Percentiles rank a stretch among this genome's conserved stretches.
These are phyloP conservation scores for Arion vulgaris DNA, from an alignment of 1,140 invertebrate genomes.

Conservation along the genomic window DNA sequence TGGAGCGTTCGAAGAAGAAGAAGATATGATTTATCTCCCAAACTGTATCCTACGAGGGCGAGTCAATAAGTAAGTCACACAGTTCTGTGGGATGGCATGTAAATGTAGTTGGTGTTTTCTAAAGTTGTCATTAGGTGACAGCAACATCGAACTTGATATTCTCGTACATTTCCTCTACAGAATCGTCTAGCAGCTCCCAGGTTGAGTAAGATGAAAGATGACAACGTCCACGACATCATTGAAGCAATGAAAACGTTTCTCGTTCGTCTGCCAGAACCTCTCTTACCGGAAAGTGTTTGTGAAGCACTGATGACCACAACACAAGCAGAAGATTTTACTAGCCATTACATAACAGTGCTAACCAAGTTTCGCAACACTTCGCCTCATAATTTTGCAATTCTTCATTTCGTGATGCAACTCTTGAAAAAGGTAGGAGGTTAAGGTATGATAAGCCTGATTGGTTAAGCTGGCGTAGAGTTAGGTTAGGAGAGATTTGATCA, in stretches of 20 bases:
- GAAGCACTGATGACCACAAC: slow-evolving; percentile 6
- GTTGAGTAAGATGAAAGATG: neutral
- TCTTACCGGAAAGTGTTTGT: slow-evolving; percentile 28
- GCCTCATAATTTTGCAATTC: slow-evolving; percentile 17
- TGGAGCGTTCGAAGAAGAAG: too few species aligned
- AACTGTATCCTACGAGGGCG: too few species aligned
- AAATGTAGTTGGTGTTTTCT: too few species aligned
- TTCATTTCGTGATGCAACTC: slow-evolving; percentile 20
- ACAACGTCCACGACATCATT: slow-evolving; percentile 22
- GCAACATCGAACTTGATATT: too few species aligned
- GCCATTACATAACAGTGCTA: neutral
- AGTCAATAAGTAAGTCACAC: too few species aligned
- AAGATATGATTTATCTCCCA: too few species aligned
- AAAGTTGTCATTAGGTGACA: too few species aligned
- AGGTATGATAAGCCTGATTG: too few species aligned
- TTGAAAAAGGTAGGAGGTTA: neutral
- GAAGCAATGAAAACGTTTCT: slow-evolving; percentile 29
- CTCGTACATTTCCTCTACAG: neutral
- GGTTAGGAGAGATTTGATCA: too few species aligned
- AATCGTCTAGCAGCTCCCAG: neutral
- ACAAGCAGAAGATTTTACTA: neutral
- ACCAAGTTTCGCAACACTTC: neutral
- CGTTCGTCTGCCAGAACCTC: slow-evolving; percentile 18
- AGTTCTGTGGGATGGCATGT: too few species aligned
- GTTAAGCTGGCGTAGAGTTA: too few species aligned